Evolutionary conservation across 2,797 vertebrate species (phyloP), one percentile per base, ranked within the genome.

Genomic region (Meriones psammophilus): DNA sequence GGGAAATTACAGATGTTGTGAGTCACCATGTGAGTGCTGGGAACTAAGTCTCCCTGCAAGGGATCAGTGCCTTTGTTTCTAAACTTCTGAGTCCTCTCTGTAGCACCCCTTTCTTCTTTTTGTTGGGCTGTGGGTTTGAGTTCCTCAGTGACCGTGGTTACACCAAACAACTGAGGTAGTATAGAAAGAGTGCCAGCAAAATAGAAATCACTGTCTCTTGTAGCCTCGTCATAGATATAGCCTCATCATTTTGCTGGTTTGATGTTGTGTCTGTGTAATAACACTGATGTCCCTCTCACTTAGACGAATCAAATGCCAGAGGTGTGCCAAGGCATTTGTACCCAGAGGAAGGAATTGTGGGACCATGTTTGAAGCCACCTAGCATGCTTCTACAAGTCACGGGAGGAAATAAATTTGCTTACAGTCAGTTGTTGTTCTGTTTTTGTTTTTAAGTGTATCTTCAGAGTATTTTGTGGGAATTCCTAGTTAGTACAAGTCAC

Each of bases 381-480:
- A 0, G 9, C 14, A 28, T 50, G 42, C 12, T 88, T 88, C 33
- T 56, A 26, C 33, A 91, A 89, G 92, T 88, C 20, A 56, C 56
- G 83, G n/a, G 78, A 76, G 76, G 91, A n/a, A 91, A 74, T 90
- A 26, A 81, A 4, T 89, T 95, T 71, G 78, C 62, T 58, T 39
- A 79, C 62, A 86, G 62, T 54, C 13, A 33, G 0, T 69, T 73
- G 79, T 94, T 68, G 30, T 84, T 89, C 3, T 2, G 0, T 50
- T 36, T 74, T 94, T 56, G 0, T 33, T 87, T 36, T n/a, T 28
- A n/a, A 46, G 42, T 90, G 13, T 79, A 8, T 94, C 54, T 88
- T 0, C 64, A 92, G 33, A 91, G 76, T n/a, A 81, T 95, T 94
- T 94, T 90, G 18, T 71, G 33, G 46, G 20, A 68, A 66, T 95